These are phyloP conservation scores for Astyanax mexicanus DNA, from an alignment of 2,797 vertebrate species.

Conservation along the genomic window DNA sequence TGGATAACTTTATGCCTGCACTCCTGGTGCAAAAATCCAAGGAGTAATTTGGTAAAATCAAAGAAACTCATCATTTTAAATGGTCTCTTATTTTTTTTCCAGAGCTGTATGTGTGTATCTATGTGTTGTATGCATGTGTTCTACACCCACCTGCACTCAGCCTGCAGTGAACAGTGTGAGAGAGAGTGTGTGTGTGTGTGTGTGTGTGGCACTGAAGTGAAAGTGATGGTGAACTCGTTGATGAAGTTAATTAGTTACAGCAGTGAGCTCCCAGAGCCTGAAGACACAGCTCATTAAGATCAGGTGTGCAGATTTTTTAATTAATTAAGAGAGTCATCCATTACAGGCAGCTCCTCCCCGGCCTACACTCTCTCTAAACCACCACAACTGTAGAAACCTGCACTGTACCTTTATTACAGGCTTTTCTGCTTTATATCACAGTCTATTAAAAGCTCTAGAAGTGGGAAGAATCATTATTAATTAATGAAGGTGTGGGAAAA, in stretches of 20 bases:
- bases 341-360: constrained; percentile 37
- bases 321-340: constrained; percentile 56
- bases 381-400: constrained; percentile 25
- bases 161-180: constrained; percentile 31
- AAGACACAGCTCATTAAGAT: constrained; percentile 57
- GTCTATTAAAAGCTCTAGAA: constrained; percentile 26
- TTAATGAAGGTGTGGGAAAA: neutral
- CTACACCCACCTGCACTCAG: constrained; percentile 31
- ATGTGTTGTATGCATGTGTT: neutral
- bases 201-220: constrained; percentile 38
- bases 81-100: too few relatives aligned
- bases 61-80: too few relatives aligned
- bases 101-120: constrained; percentile 23
- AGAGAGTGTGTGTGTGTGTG: neutral
- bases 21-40: too few relatives aligned
- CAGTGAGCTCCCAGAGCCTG: constrained; percentile 47
- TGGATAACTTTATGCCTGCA: too few relatives aligned
- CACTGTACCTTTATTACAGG: neutral
- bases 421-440: constrained; percentile 29
- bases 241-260: constrained; percentile 58
- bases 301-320: constrained; percentile 59
- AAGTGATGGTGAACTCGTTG: constrained; percentile 44
- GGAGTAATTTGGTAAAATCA: too few relatives aligned
- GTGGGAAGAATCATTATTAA: neutral
- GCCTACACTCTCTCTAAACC: neutral